Evolutionary conservation across 2,797 vertebrate genomes (phyloP).

Genomic region (Aplochiton taeniatus): DNA sequence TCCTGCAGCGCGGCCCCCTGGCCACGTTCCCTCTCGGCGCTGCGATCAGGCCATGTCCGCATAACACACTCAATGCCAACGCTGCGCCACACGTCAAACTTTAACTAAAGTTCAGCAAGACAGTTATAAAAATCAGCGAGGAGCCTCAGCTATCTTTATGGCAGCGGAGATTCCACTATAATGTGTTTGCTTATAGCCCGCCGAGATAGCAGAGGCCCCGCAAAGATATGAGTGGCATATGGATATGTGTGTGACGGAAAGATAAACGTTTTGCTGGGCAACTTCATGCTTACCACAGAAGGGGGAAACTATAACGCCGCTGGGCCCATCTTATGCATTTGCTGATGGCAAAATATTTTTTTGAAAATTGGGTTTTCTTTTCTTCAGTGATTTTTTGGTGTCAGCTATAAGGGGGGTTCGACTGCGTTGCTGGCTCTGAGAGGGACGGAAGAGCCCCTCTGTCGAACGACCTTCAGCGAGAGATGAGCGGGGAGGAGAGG

Average conservation of each 20-base stretch:
- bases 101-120: constrained; percentile 23
- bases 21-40: too few species aligned
- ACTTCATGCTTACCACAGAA: background rate
- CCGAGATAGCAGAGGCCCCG: constrained; percentile 15
- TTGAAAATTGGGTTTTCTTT: too few species aligned
- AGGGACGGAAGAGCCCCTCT: background rate
- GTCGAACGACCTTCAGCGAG: too few species aligned
- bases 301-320: too few species aligned
- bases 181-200: constrained; percentile 26
- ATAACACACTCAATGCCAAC: background rate
- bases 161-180: constrained; percentile 20
- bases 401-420: too few species aligned
- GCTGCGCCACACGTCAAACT: constrained; percentile 13
- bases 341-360: too few species aligned
- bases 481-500: background rate
- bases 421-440: too few species aligned
- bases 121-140: constrained; percentile 12
- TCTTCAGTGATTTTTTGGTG: too few species aligned
- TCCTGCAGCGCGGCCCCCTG: too few species aligned
- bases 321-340: too few species aligned
- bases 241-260: background rate
- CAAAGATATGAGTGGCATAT: constrained; percentile 28
- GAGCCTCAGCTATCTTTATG: constrained; percentile 30
- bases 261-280: background rate
- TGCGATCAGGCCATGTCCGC: background rate